Evolutionary conservation across 2,113 vertebrate genomes (phyloP), one percentile per base, ranked within the genome.

Genomic region (Ochotona princeps): DNA sequence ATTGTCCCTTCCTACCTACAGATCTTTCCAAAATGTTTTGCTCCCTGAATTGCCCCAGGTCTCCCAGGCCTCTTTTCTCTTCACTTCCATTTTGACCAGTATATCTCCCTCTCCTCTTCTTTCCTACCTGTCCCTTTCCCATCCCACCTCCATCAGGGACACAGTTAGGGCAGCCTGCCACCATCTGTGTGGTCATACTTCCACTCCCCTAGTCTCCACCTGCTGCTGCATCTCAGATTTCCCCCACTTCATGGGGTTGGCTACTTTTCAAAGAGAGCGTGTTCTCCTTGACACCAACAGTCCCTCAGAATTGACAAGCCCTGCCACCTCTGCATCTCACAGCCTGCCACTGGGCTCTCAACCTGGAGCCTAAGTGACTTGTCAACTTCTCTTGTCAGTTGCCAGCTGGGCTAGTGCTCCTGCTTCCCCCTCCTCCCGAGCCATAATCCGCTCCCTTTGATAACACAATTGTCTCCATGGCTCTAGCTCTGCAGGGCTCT

Each of bases 291-390:
- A 96, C 83, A 92, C 7, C 0, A 30, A 32, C 75, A 51, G 75
- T 94, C 92, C 90, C 92, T 96, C 95, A 51, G 61, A 89, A 92
- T 30, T 79, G 92, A 96, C 92, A 92, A 83, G 85, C 63, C 86
- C 80, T 66, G 80, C 90, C 93, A 80, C 92, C 94, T 94, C 88
- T 81, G 90, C 61, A 60, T 90, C 93, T 95, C 88, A 54, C n/a
- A 10, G 72, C 72, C 89, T 91, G 86, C 67, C 89, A 85, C 86
- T 0, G 2, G 51, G 83, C 94, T 92, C 94, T 93, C 60, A 83
- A 87, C 69, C 80, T 57, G 2, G 44, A 60, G 84, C 80, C 92
- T 93, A 95, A 96, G 96, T 96, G 95, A 97, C 93, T 95, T 96
- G 95, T 95, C 95, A 96, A 88, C 63, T 86, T 92, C 76, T 84